A percentile compares a stretch with the other conserved stretches of the same genome.
phyloP scores from a whole-genome alignment of 2,888 invertebrate species.

The Hypomecis punctinalis region DNA sequence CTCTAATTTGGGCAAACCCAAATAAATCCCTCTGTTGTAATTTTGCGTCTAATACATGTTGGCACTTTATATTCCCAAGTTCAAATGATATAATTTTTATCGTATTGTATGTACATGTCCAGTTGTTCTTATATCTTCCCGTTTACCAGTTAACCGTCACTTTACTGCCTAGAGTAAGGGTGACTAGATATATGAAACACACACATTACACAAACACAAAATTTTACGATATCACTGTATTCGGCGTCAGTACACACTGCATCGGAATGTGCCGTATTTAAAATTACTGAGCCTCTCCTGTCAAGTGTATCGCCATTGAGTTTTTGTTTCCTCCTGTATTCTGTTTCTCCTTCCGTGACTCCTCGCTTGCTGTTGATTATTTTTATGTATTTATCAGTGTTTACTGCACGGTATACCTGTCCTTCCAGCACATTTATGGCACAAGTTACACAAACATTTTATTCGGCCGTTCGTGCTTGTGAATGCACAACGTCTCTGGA shows the following conservation, averaged over 20 bases:
- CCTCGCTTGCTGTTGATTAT: slow-evolving; percentile 79
- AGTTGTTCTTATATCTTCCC: slow-evolving; percentile 26
- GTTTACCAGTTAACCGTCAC: slow-evolving; percentile 25
- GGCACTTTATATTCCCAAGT: slow-evolving; percentile 47
- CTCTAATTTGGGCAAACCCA: slow-evolving; percentile 52
- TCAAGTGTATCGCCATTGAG: slow-evolving; percentile 68
- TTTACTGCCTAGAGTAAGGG: slow-evolving; percentile 55
- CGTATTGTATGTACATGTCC: slow-evolving; percentile 6
- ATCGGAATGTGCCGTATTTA: slow-evolving; percentile 75
- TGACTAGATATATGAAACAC: slow-evolving; percentile 46
- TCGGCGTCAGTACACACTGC: slow-evolving; percentile 72
- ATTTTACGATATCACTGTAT: slow-evolving; percentile 55
- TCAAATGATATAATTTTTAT: slow-evolving; percentile 11
- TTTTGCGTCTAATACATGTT: slow-evolving; percentile 53
- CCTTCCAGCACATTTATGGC: slow-evolving; percentile 79
- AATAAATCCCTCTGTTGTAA: slow-evolving; percentile 39
- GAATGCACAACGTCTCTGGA: slow-evolving; percentile 77
- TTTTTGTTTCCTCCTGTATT: slow-evolving; percentile 67
- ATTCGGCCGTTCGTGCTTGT: slow-evolving; percentile 79
- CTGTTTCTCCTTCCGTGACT: slow-evolving; percentile 70
- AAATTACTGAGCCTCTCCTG: slow-evolving; percentile 71
- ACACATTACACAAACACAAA: slow-evolving; percentile 58
- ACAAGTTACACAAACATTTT: slow-evolving; percentile 73
- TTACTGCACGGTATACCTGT: slow-evolving; percentile 80
- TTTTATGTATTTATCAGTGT: slow-evolving; percentile 73